Evolutionary conservation across 2,113 vertebrate genomes (phyloP), one percentile per base, ranked within the genome.

Genomic region (Brachirus orientalis): DNA sequence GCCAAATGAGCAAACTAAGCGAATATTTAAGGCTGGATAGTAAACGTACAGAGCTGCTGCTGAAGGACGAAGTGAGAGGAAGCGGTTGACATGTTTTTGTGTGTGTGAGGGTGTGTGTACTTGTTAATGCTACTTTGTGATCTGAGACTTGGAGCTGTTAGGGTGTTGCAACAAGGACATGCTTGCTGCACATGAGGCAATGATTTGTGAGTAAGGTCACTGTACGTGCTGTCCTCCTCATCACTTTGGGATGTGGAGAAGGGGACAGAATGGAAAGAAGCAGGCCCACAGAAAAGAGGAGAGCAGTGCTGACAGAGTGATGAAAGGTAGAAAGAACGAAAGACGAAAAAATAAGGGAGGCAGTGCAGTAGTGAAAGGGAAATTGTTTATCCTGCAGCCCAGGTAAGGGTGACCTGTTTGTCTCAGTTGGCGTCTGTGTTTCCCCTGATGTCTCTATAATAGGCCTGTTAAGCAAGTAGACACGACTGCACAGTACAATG

Each of bases 341-440:
- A 14, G 58, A n/a, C n/a, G n/a, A n/a, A 77, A 77, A 72, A 81
- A 28, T 45, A 63, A 80, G 57, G 46, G 56, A 58, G 77, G 75
- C 33, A 51, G 63, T 35, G 64, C 54, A 8, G 38, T 66, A 69
- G 79, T 60, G 66, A 72, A 64, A 73, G 82, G 80, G 65, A 76
- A 81, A 81, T 84, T 35, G 52, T 87, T 84, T 86, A 77, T 83
- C 64, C 80, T 69, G 70, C 71, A 83, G 79, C 75, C 68, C 77
- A 78, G 85, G 85, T 91, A 70, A 84, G 83, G 82, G 83, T 91
- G 88, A 89, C 85, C 87, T 84, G 87, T 90, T 91, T 88, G 89
- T 89, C 87, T 89, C 69, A 70, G 83, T 82, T 60, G 74, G 69
- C 75, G 86, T 85, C 77, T 35, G 70, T 35, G 70, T 75, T 72